Evolutionary conservation across 2,797 vertebrate genomes (phyloP).

Genomic region (Sebastes hubbsi): DNA sequence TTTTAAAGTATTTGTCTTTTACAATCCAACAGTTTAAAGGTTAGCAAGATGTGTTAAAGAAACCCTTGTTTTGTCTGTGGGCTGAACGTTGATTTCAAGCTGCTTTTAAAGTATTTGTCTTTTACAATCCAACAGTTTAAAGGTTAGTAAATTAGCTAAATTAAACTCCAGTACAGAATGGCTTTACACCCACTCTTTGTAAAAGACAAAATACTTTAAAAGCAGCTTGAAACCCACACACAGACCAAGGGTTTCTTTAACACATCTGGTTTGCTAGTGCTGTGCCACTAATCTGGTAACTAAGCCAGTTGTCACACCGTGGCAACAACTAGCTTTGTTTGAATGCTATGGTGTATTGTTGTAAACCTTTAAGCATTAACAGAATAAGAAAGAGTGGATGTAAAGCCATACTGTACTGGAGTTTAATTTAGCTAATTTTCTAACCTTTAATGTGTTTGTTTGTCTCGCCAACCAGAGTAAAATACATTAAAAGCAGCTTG

Average conservation of each 20-base stretch:
- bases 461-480: too few species aligned
- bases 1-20: too few species aligned
- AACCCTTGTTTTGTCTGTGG: too few species aligned
- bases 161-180: neutral
- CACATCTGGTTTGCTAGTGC: slow-evolving; percentile 18
- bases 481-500: too few species aligned
- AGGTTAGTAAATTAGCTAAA: neutral
- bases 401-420: neutral
- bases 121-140: too few species aligned
- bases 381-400: neutral
- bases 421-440: neutral
- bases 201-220: neutral
- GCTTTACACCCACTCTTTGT: too few species aligned
- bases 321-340: neutral
- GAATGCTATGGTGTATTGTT: neutral
- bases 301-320: neutral
- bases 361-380: neutral
- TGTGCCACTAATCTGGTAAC: slow-evolving; percentile 16
- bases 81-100: too few species aligned
- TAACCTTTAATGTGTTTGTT: too few species aligned
- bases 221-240: neutral
- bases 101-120: too few species aligned
- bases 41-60: too few species aligned
- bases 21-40: too few species aligned
- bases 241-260: neutral